Evolutionary conservation across 2,888 invertebrate species (phyloP).

Genomic region (Cephus pulcher): DNA sequence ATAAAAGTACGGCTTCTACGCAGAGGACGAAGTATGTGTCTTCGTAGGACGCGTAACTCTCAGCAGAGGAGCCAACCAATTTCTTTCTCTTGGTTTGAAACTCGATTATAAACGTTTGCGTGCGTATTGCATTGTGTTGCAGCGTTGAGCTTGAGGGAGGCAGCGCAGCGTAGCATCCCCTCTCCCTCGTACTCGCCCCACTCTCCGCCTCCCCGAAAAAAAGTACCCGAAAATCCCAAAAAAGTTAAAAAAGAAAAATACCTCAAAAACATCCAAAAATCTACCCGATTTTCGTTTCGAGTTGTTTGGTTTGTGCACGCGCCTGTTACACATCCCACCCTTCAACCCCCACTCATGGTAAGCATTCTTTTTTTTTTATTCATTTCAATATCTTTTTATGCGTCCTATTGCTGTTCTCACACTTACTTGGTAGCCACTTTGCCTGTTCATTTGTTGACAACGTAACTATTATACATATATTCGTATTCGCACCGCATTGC

Average conservation of each 20-base stretch:
- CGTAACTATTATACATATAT: too few relatives aligned
- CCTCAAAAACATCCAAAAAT: conserved; percentile 55
- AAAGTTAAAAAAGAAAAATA: conserved; percentile 39
- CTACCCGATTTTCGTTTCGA: conserved; percentile 66
- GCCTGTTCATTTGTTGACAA: too few relatives aligned
- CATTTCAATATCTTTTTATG: conserved; percentile 52
- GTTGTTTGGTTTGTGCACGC: conserved; percentile 68
- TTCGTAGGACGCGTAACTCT: too few relatives aligned
- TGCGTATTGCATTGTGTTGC: conserved; percentile 67
- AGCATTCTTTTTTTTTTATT: conserved; percentile 64
- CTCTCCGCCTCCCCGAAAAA: conserved; percentile 35
- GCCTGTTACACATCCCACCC: conserved; percentile 67
- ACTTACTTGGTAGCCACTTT: too few relatives aligned
- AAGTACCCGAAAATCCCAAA: conserved; percentile 37
- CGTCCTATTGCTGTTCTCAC: too few relatives aligned
- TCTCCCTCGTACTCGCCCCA: conserved; percentile 46
- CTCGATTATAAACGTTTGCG: conserved; percentile 60
- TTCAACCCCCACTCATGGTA: conserved; percentile 66
- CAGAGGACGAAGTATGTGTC: too few relatives aligned
- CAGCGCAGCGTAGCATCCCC: conserved; percentile 65
- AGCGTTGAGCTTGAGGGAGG: conserved; percentile 67
- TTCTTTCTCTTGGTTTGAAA: not conserved
- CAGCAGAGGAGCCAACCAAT: too few relatives aligned
- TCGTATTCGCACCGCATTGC: too few relatives aligned
- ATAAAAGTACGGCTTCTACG: too few relatives aligned